These are phyloP conservation scores for Chamaea fasciata DNA, from an alignment of 2,113 vertebrate species.

Conservation along the genomic window DNA sequence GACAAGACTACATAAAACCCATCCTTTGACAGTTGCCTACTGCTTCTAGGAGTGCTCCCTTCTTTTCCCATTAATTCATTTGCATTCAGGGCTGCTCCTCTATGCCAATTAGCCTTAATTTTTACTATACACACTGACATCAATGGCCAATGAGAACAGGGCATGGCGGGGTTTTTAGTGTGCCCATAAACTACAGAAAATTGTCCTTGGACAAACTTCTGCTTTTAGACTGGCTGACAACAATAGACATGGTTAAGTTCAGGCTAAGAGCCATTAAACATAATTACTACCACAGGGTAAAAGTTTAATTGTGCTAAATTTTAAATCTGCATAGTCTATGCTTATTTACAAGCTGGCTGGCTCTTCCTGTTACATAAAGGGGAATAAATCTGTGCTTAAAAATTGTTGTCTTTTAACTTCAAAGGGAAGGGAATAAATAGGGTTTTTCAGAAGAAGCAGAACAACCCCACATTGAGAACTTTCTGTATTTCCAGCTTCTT, in stretches of 20 bases:
- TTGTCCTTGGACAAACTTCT: conserved; percentile 75
- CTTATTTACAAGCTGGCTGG: conserved; percentile 64
- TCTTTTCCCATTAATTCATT: conserved; percentile 56
- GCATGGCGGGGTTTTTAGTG: conserved; percentile 42
- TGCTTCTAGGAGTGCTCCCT: neutral
- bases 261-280: conserved; percentile 62
- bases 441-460: neutral
- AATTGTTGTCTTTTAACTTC: conserved; percentile 57
- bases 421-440: neutral
- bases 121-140: conserved; percentile 67
- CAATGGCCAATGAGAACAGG: conserved; percentile 67
- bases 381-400: conserved; percentile 50
- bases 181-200: conserved; percentile 65
- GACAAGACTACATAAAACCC: neutral
- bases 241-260: conserved; percentile 67
- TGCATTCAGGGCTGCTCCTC: conserved; percentile 51
- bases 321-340: conserved; percentile 42
- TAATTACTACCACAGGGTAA: conserved; percentile 74
- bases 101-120: conserved; percentile 69
- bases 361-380: neutral
- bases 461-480: neutral
- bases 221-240: conserved; percentile 69
- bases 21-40: neutral
- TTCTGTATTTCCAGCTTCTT: neutral
- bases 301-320: conserved; percentile 66